phyloP scores from a whole-genome alignment of 1,140 invertebrate genomes.

The Pararge aegeria region DNA sequence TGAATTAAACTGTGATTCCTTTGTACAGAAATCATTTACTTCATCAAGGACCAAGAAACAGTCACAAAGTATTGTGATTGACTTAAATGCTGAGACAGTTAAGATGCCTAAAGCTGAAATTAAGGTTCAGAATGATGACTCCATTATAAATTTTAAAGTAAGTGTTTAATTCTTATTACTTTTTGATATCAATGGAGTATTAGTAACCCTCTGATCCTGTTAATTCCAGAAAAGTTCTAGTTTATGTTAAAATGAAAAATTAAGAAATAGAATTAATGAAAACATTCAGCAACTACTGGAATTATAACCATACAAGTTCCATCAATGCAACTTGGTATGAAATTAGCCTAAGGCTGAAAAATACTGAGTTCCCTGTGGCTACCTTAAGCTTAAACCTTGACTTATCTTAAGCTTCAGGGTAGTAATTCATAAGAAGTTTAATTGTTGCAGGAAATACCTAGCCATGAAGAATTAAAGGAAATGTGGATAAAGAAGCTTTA shows the following conservation, averaged over 20 bases:
- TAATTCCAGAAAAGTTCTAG: no score
- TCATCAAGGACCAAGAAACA: constrained; percentile 72
- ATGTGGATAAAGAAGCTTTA: constrained; percentile 78
- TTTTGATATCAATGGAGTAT: no score
- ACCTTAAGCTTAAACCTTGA: no score
- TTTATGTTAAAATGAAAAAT: no score
- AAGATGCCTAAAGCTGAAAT: constrained; percentile 64
- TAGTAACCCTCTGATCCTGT: no score
- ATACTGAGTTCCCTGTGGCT: no score
- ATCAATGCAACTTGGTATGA: no score
- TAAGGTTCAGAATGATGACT: constrained; percentile 64
- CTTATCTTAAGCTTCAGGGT: no score
- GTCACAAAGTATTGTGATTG: constrained; percentile 73
- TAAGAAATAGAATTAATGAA: no score
- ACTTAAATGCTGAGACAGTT: constrained; percentile 70
- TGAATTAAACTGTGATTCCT: constrained; percentile 72
- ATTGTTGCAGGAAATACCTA: constrained; percentile 65
- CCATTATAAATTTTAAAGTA: constrained; percentile 72
- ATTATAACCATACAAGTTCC: no score
- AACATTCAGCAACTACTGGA: no score
- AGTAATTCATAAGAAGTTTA: background rate
- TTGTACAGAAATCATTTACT: constrained; percentile 67
- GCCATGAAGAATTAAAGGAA: constrained; percentile 69
- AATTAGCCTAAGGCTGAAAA: no score
- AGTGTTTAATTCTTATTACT: constrained; percentile 24